Conservation (phyloP, 1,140 invertebrate genomes). For the Cryptotermes secundus region DNA sequence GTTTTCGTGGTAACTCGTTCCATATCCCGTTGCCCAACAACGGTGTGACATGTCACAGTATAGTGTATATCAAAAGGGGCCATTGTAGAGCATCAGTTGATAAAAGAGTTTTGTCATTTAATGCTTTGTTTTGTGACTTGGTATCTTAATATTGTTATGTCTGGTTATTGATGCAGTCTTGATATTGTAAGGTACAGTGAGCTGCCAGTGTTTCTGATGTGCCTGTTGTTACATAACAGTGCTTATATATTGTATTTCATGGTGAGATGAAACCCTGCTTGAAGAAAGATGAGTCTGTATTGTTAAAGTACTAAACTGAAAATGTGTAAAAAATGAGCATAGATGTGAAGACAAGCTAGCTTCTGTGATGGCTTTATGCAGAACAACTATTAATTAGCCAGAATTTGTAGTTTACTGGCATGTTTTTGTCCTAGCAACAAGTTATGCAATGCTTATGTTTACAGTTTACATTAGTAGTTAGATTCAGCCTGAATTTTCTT, state of each 20-base stretch:
- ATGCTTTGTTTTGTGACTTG: slow-evolving; percentile 25
- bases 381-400: slow-evolving; percentile 26
- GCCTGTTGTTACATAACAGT: neutral
- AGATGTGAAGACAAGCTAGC: slow-evolving; percentile 30
- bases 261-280: slow-evolving; percentile 5
- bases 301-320: slow-evolving; percentile 20
- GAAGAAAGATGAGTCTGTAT: slow-evolving; percentile 21
- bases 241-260: neutral
- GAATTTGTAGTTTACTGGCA: slow-evolving; percentile 19
- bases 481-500: neutral
- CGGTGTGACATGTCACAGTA: slow-evolving; percentile 25
- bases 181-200: slow-evolving; percentile 12
- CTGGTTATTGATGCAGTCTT: slow-evolving; percentile 21
- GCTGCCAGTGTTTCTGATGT: neutral
- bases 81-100: slow-evolving; percentile 23
- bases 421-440: slow-evolving; percentile 21
- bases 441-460: slow-evolving; percentile 19
- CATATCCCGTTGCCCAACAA: too few relatives aligned
- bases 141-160: slow-evolving; percentile 26
- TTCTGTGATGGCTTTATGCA: slow-evolving; percentile 36
- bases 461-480: slow-evolving; percentile 12
- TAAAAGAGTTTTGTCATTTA: slow-evolving; percentile 21
- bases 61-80: slow-evolving; percentile 26
- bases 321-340: slow-evolving; percentile 17
- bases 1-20: too few relatives aligned